Evolutionary conservation across 53 echinoderm and acorn worm species (phyloP).

Genomic region (Holothuria scabra): DNA sequence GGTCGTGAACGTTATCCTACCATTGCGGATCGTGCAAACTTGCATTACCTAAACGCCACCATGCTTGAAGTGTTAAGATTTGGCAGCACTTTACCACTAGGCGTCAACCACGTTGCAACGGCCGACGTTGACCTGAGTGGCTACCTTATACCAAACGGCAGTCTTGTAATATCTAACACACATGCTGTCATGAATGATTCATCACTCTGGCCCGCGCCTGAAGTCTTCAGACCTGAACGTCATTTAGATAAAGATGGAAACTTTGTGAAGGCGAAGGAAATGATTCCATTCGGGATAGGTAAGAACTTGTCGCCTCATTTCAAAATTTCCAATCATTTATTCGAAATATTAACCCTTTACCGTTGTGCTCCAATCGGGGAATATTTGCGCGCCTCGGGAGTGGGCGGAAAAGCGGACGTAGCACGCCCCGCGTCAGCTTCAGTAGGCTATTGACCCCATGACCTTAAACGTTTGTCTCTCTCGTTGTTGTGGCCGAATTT

Average conservation of each 20-base stretch:
- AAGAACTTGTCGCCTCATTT: not conserved
- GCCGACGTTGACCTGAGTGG: conserved; percentile 27
- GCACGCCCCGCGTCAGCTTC: too few relatives aligned
- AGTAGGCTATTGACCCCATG: too few relatives aligned
- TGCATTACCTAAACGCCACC: conserved; percentile 34
- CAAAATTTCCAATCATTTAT: too few relatives aligned
- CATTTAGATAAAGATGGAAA: conserved; percentile 25
- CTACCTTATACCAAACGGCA: conserved; percentile 36
- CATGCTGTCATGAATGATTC: conserved; percentile 17
- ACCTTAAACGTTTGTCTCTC: too few relatives aligned
- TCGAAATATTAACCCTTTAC: too few relatives aligned
- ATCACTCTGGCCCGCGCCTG: conserved; percentile 5
- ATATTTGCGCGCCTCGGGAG: too few relatives aligned
- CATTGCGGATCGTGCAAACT: conserved; percentile 1
- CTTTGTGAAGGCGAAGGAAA: conserved; percentile 27
- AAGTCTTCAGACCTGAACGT: conserved; percentile 23
- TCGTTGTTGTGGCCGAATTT: too few relatives aligned
- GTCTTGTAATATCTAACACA: conserved; percentile 6
- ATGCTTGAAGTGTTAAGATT: conserved; percentile 23
- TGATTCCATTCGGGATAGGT: conserved; percentile 40
- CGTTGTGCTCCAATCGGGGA: too few relatives aligned
- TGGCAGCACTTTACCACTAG: conserved; percentile 19
- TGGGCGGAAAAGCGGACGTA: too few relatives aligned
- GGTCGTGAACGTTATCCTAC: conserved; percentile 24
- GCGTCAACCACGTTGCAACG: conserved; percentile 28